phyloP scores from a whole-genome alignment of 2,888 invertebrate genomes.

The Amphipoea lucens region DNA sequence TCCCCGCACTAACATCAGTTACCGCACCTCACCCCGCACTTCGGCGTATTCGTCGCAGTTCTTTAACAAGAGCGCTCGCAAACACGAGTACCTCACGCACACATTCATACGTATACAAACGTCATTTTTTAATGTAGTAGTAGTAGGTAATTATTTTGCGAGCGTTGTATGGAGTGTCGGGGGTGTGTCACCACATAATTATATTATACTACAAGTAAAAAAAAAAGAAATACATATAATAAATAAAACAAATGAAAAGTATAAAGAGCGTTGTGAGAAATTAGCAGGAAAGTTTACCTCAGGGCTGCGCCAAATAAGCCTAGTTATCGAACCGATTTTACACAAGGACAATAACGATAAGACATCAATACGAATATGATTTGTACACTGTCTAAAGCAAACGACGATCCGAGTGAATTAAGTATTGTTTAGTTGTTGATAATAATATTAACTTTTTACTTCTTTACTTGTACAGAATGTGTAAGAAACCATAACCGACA shows the following conservation, averaged over 20 bases:
- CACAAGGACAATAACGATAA: neutral
- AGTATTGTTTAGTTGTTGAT: neutral
- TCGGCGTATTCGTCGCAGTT: no score
- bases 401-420: neutral
- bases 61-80: no score
- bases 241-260: neutral
- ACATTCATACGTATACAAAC: no score
- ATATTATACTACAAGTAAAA: neutral
- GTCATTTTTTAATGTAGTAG: no score
- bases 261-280: neutral
- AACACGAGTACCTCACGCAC: no score
- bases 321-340: neutral
- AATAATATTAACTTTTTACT: neutral
- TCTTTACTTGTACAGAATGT: neutral
- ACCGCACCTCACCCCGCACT: no score
- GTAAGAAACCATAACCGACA: neutral
- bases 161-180: no score
- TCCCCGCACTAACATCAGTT: no score
- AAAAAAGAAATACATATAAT: no score
- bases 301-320: no score
- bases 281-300: neutral
- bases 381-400: neutral
- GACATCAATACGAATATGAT: neutral
- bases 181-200: no score
- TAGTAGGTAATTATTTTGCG: no score